Percentiles rank a stretch among this genome's conserved stretches.
Evolutionary conservation across 2,888 invertebrate genomes (phyloP).

Genomic region (Himalopsyche kuldschensis): DNA sequence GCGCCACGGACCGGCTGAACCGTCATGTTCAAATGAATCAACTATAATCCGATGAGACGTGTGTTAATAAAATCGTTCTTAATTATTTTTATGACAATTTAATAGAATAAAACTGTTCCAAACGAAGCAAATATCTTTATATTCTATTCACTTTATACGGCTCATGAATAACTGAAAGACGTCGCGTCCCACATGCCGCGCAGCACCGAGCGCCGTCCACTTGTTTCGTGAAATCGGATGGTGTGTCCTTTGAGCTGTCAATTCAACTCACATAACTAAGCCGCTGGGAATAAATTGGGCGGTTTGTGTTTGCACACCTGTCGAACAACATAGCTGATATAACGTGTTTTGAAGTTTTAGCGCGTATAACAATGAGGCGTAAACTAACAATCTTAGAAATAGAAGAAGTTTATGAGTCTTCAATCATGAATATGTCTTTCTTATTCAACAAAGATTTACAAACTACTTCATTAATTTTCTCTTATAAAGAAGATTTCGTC

Average conservation of each 20-base stretch:
- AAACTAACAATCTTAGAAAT: not conserved
- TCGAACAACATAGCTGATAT: not conserved
- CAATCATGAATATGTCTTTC: too few species aligned
- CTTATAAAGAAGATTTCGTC: too few species aligned
- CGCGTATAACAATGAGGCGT: not conserved
- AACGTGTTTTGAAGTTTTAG: conserved; percentile 2
- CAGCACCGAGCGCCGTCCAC: not conserved
- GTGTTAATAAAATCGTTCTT: too few species aligned
- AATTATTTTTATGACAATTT: too few species aligned
- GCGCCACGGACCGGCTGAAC: too few species aligned
- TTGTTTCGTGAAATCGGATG: conserved; percentile 23
- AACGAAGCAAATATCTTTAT: not conserved
- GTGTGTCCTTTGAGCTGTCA: conserved; percentile 25
- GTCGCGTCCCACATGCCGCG: not conserved
- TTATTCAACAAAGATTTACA: too few species aligned
- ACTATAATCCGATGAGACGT: too few species aligned
- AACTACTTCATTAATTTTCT: too few species aligned
- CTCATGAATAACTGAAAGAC: not conserved
- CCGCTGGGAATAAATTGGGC: conserved; percentile 10
- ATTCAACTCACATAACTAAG: conserved; percentile 16
- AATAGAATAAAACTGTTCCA: not conserved
- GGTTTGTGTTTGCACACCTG: not conserved
- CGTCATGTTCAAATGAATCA: too few species aligned
- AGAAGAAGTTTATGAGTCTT: not conserved
- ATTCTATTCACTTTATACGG: not conserved